These are phyloP conservation scores for Patella depressa DNA, from an alignment of 2,888 invertebrate species.

Conservation along the genomic window DNA sequence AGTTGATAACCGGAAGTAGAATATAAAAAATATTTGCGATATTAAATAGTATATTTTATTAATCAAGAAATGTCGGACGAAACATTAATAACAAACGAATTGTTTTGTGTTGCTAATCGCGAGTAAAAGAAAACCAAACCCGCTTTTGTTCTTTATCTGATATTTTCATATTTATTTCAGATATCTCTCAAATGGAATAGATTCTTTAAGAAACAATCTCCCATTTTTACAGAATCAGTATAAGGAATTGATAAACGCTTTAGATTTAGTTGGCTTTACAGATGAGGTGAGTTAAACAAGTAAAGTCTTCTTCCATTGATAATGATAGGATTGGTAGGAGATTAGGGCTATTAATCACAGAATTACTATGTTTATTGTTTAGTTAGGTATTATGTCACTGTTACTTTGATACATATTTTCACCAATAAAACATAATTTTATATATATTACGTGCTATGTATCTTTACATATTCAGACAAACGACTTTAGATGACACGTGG, in stretches of 20 bases:
- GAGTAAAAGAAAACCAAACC: not conserved
- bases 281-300: slow-evolving; percentile 52
- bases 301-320: too few species aligned
- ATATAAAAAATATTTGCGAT: too few species aligned
- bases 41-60: not conserved
- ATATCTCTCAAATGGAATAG: slow-evolving; percentile 54
- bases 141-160: not conserved
- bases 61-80: not conserved
- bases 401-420: not conserved
- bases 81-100: not conserved
- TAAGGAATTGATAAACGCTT: slow-evolving; percentile 62
- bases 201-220: slow-evolving; percentile 39
- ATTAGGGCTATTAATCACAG: too few species aligned
- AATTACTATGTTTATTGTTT: not conserved
- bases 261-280: slow-evolving; percentile 69
- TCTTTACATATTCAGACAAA: too few species aligned
- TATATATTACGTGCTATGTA: not conserved
- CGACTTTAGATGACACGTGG: too few species aligned
- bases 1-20: too few species aligned
- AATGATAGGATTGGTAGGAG: too few species aligned
- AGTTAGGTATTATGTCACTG: not conserved
- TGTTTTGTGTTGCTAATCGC: not conserved
- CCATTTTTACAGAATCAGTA: slow-evolving; percentile 46
- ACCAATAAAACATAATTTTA: not conserved
- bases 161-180: slow-evolving; percentile 35